phyloP scores from a whole-genome alignment of 2,888 invertebrate species.

The Heliconius ethilla region DNA sequence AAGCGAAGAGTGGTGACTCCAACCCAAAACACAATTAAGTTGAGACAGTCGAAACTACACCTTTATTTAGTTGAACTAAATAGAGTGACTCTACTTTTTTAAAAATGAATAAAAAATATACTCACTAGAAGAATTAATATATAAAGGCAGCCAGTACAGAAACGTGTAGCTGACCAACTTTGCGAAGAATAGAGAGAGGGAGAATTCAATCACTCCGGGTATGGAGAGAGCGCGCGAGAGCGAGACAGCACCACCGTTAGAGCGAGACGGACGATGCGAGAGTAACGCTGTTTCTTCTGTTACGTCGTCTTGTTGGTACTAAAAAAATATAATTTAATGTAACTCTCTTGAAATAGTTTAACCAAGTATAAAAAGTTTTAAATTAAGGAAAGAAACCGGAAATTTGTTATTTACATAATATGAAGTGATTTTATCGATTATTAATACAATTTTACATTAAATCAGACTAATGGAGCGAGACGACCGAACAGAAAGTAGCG shows the following conservation, averaged over 20 bases:
- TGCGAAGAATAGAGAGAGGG: slow-evolving; percentile 95
- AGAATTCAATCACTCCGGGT: slow-evolving; percentile 96
- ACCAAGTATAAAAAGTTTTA: background rate
- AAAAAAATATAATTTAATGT: background rate
- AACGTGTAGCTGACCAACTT: slow-evolving; percentile 98
- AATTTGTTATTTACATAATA: background rate
- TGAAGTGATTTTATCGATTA: background rate
- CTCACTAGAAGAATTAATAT: slow-evolving; percentile 93
- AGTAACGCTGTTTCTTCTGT: slow-evolving; percentile 66
- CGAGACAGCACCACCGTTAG: slow-evolving; percentile 85
- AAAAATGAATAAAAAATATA: slow-evolving; percentile 47
- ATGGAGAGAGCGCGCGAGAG: slow-evolving; percentile 90
- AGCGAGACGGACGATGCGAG: slow-evolving; percentile 82
- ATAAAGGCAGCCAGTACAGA: slow-evolving; percentile 96
- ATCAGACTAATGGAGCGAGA: too few species aligned
- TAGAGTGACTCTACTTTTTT: too few species aligned
- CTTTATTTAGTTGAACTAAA: too few species aligned
- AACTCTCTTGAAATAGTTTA: background rate
- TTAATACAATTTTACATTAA: too few species aligned
- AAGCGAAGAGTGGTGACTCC: too few species aligned
- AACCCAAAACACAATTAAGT: too few species aligned
- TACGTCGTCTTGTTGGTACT: slow-evolving; percentile 53
- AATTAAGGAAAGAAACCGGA: too few species aligned
- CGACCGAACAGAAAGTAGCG: too few species aligned
- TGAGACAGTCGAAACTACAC: too few species aligned